Evolutionary conservation across 2,113 vertebrate genomes (phyloP).

Genomic region (Scartelaos histophorus): DNA sequence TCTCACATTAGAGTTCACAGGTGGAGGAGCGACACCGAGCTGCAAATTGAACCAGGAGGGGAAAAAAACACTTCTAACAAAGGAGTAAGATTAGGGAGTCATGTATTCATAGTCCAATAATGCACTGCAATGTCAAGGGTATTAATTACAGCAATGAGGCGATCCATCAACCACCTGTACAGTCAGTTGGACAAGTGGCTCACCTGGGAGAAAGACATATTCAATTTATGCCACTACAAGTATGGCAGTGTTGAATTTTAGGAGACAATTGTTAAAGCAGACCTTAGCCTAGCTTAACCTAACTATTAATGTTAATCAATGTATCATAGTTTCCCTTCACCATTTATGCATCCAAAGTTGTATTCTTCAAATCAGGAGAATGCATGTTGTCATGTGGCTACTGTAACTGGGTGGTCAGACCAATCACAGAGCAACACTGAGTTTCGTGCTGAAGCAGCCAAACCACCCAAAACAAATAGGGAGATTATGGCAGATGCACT

Average conservation of each 20-base stretch:
- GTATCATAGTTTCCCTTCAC: no score
- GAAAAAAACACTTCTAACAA: slow-evolving; percentile 14
- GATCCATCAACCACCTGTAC: background rate
- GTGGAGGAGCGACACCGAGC: slow-evolving; percentile 27
- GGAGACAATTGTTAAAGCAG: background rate
- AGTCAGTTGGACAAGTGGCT: background rate
- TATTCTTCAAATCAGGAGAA: no score
- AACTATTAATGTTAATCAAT: no score
- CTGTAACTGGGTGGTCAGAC: no score
- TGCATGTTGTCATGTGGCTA: no score
- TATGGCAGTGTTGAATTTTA: background rate
- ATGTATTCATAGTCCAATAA: background rate
- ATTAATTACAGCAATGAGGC: background rate
- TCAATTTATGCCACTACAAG: no score
- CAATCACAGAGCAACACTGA: no score
- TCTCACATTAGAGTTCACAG: slow-evolving; percentile 27
- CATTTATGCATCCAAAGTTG: no score
- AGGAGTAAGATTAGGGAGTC: slow-evolving; percentile 4
- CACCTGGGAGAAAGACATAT: background rate
- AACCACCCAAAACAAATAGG: no score
- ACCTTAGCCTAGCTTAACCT: no score
- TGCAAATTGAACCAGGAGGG: slow-evolving; percentile 28
- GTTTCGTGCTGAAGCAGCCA: no score
- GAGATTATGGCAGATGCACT: no score
- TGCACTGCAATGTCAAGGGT: background rate